phyloP scores from a whole-genome alignment of 2,113 vertebrate genomes.

The Melanerpes formicivorus region DNA sequence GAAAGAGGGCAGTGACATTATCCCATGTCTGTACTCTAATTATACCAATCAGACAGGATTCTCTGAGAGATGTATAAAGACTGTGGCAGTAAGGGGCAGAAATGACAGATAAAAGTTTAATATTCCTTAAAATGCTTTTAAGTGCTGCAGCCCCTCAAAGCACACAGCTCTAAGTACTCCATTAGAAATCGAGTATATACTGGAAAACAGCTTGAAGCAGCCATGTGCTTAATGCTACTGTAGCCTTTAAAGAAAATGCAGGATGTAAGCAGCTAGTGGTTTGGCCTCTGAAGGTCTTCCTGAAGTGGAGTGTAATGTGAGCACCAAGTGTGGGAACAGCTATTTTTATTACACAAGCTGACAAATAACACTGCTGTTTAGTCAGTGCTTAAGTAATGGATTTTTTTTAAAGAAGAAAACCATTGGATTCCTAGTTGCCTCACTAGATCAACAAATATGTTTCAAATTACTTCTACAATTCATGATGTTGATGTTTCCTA shows the following conservation, averaged over 20 bases:
- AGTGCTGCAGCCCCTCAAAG: background rate
- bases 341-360: background rate
- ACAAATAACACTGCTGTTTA: background rate
- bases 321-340: background rate
- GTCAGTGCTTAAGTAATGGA: background rate
- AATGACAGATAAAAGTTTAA: background rate
- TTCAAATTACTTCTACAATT: background rate
- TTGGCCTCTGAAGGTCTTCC: background rate
- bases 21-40: background rate
- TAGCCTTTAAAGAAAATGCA: background rate
- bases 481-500: background rate
- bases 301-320: background rate
- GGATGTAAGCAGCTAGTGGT: background rate
- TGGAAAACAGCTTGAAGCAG: background rate
- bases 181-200: background rate
- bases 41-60: background rate
- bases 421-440: background rate
- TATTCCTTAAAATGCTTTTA: background rate
- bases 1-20: background rate
- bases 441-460: background rate
- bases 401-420: background rate
- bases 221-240: background rate
- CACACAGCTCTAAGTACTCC: background rate
- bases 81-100: background rate
- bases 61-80: background rate